Conservation (phyloP, 2,113 vertebrate genomes). For the Microcebus ravelobensis region DNA sequence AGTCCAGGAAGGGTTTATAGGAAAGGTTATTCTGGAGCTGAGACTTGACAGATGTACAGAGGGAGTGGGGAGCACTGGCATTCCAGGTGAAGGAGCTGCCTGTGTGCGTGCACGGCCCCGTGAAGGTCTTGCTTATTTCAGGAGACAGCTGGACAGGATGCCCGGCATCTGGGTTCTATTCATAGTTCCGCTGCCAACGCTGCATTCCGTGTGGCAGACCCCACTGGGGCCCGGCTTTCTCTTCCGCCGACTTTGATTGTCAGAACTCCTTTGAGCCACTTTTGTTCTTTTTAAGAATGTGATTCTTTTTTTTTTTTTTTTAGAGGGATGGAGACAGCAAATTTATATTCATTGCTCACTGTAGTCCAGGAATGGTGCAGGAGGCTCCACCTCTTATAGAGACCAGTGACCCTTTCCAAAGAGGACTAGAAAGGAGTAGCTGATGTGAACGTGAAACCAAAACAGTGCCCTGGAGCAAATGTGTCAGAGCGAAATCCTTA, state of each 20-base stretch:
- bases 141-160: neutral
- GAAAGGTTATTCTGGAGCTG: neutral
- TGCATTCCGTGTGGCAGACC: neutral
- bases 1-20: neutral
- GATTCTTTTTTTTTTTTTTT: neutral
- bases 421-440: neutral
- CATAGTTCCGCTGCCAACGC: neutral
- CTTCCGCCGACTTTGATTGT: neutral
- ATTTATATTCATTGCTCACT: neutral
- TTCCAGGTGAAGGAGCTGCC: neutral
- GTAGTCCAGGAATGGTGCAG: neutral
- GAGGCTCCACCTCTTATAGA: neutral
- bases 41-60: neutral
- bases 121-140: neutral
- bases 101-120: accelerated
- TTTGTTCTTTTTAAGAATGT: neutral
- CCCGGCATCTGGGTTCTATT: neutral
- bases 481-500: neutral
- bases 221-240: neutral
- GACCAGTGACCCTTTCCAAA: neutral
- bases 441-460: neutral
- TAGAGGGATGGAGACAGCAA: neutral
- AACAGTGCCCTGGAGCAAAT: neutral
- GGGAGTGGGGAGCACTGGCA: accelerated
- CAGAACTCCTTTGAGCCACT: neutral